A percentile compares a stretch with the other conserved stretches of the same genome.
Conservation (phyloP, 2,888 invertebrate genomes). For the Aphodius sticticus region DNA sequence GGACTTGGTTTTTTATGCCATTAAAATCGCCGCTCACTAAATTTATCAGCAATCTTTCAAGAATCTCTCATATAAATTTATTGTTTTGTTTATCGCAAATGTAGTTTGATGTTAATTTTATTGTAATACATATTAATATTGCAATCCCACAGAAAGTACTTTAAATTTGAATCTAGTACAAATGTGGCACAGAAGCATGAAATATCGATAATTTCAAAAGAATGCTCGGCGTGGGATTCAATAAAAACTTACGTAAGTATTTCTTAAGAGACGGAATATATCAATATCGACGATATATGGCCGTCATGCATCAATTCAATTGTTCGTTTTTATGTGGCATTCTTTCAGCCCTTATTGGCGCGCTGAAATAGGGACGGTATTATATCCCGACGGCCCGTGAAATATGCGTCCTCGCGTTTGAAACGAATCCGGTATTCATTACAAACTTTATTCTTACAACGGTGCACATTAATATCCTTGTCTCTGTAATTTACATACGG, state of each 20-base stretch:
- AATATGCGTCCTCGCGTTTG: not conserved
- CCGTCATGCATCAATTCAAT: constrained; percentile 4
- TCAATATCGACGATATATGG: not conserved
- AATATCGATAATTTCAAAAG: not conserved
- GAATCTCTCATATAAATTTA: too few relatives aligned
- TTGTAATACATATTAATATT: too few relatives aligned
- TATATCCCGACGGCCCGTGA: not conserved
- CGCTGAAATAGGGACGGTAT: not conserved
- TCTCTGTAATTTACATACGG: not conserved
- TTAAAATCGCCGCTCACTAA: too few relatives aligned
- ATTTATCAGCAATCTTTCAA: too few relatives aligned
- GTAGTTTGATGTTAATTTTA: too few relatives aligned
- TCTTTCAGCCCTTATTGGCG: not conserved
- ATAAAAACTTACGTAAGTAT: constrained; percentile 4
- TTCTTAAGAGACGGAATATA: constrained; percentile 4
- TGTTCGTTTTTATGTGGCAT: constrained; percentile 4
- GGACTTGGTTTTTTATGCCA: too few relatives aligned
- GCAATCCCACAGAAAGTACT: too few relatives aligned
- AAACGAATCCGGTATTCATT: not conserved
- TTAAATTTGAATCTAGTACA: not conserved
- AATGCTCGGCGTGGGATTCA: not conserved
- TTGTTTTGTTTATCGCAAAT: too few relatives aligned
- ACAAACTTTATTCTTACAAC: not conserved
- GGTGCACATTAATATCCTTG: not conserved
- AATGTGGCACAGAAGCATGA: not conserved